phyloP scores from a whole-genome alignment of 2,113 vertebrate species.

The Athene cunicularia region DNA sequence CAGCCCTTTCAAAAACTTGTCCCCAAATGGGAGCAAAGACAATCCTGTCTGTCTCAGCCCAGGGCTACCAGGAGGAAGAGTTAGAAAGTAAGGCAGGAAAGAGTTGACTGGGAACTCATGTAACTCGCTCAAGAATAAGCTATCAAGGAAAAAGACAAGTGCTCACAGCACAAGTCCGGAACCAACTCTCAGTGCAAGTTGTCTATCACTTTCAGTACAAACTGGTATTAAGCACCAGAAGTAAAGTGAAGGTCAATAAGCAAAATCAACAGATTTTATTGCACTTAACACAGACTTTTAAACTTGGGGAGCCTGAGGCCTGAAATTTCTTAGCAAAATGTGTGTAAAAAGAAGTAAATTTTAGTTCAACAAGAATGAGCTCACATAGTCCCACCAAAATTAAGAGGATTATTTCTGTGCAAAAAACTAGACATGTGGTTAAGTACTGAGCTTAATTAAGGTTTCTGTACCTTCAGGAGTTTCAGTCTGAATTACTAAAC shows the following conservation, averaged over 20 bases:
- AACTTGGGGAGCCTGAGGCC: neutral
- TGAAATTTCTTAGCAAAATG: neutral
- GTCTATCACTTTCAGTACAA: neutral
- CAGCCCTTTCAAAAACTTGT: neutral
- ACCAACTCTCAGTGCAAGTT: rapidly evolving
- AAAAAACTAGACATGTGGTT: neutral
- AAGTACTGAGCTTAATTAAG: neutral
- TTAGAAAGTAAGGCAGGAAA: neutral
- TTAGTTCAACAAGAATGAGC: neutral
- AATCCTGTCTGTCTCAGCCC: neutral
- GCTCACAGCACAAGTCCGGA: neutral
- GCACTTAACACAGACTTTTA: neutral
- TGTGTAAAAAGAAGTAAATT: neutral
- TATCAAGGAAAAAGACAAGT: neutral
- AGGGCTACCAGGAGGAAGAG: neutral
- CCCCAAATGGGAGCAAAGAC: neutral
- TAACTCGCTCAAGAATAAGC: neutral
- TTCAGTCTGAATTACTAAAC: neutral
- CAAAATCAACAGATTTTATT: neutral
- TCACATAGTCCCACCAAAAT: neutral
- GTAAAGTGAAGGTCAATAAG: neutral
- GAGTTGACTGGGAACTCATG: neutral
- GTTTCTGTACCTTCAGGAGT: neutral
- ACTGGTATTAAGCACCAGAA: neutral
- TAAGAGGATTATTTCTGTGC: neutral